Conservation (phyloP, 2,888 invertebrate genomes). For the Lobophora halterata region DNA sequence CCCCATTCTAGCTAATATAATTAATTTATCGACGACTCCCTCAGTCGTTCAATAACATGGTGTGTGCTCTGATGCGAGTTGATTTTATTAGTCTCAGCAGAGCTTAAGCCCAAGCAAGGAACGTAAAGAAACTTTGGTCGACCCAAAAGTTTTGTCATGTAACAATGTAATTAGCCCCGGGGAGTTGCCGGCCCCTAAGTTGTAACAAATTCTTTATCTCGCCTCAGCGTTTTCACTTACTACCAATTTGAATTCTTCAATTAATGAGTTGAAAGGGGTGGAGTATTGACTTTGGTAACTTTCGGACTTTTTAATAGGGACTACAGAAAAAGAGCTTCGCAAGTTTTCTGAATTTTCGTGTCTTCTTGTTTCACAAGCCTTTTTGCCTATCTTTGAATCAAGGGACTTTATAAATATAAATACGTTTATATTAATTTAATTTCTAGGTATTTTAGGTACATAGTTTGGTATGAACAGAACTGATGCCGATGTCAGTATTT, state of each 20-base stretch:
- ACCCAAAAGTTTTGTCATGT: conserved; percentile 76
- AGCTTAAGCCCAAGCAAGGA: conserved; percentile 57
- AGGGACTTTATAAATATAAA: too few species aligned
- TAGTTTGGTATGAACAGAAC: too few species aligned
- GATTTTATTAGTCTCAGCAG: conserved; percentile 63
- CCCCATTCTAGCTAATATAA: conserved; percentile 21
- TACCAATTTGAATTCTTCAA: conserved; percentile 55
- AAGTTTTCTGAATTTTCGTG: conserved; percentile 17
- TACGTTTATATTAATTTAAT: too few species aligned
- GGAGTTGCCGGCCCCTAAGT: conserved; percentile 60
- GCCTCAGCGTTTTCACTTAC: conserved; percentile 61
- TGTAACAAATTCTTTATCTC: conserved; percentile 72
- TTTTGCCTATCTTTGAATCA: conserved; percentile 6
- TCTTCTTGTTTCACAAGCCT: conserved; percentile 12
- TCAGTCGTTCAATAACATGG: conserved; percentile 48
- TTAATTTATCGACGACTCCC: conserved; percentile 34
- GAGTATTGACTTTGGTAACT: conserved; percentile 26
- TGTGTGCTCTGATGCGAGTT: conserved; percentile 59
- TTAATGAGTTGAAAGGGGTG: conserved; percentile 41
- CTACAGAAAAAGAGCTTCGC: conserved; percentile 11
- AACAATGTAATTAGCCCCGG: conserved; percentile 75
- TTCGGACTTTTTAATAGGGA: conserved; percentile 19
- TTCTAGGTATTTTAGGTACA: too few species aligned
- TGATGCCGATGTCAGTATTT: too few species aligned
- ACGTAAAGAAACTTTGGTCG: conserved; percentile 68